These are phyloP conservation scores for Oryzias javanicus DNA, from an alignment of 2,113 vertebrate genomes.

Conservation along the genomic window DNA sequence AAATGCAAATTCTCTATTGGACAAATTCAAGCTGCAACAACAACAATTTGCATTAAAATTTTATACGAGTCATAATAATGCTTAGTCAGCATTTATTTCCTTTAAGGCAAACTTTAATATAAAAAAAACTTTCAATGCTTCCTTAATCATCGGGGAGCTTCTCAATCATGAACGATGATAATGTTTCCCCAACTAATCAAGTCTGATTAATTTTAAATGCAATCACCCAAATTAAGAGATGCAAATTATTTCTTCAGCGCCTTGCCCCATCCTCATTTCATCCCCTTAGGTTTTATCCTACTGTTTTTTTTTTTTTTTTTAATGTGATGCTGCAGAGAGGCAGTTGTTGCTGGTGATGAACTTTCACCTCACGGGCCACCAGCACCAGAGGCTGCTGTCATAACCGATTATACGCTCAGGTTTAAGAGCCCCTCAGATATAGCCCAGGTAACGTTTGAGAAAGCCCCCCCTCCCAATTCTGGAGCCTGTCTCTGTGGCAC, in stretches of 20 bases:
- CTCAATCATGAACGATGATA: conserved; percentile 30
- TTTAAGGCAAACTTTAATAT: conserved; percentile 1
- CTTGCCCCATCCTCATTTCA: conserved; percentile 19
- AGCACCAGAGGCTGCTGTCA: conserved; percentile 75
- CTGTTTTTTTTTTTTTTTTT: conserved; percentile 65
- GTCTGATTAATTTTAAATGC: conserved; percentile 58
- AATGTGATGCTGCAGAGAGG: conserved; percentile 46
- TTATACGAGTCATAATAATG: conserved; percentile 2
- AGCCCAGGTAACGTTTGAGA: conserved; percentile 72
- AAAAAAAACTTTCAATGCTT: conserved; percentile 10
- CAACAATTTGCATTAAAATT: conserved; percentile 12
- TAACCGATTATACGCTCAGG: conserved; percentile 75
- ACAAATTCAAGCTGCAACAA: background rate
- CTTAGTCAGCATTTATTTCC: conserved; percentile 1
- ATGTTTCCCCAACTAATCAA: conserved; percentile 41
- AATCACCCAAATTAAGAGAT: conserved; percentile 58
- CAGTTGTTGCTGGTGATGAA: conserved; percentile 73
- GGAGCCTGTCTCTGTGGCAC: conserved; percentile 35
- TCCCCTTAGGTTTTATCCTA: conserved; percentile 26
- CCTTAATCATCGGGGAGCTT: conserved; percentile 19
- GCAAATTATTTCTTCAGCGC: conserved; percentile 50
- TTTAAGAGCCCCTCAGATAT: conserved; percentile 70
- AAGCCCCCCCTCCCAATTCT: conserved; percentile 53
- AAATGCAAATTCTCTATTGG: background rate
- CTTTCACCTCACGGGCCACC: conserved; percentile 74